Evolutionary conservation across 2,113 vertebrate genomes (phyloP), one percentile per base, ranked within the genome.

Genomic region (Pao palembangensis): DNA sequence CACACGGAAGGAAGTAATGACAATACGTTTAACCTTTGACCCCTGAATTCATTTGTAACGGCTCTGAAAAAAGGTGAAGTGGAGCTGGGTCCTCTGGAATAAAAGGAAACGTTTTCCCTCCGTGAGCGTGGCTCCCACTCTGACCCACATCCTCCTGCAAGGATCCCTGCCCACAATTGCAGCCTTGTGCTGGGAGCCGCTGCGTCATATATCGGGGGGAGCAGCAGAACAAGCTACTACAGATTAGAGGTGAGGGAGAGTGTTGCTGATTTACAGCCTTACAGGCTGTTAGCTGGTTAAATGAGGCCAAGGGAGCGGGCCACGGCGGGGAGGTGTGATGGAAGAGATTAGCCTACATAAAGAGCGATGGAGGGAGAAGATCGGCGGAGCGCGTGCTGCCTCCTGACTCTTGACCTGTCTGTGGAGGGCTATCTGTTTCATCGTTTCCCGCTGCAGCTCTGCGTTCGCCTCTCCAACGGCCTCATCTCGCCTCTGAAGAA

Each of bases 271-370:
- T 83, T 82, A 87, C 84, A 66, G 64, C 72, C 11, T 11, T 38
- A 12, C 34, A 38, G 46, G 56, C 72, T 48, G 23, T 85, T 75
- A 78, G 61, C 69, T 83, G 81, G 75, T 76, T 82, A 87, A 87
- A 88, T 73, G 74, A 84, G 78, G 81, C 76, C 72, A 81, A 85
- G 75, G 84, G 77, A 77, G 69, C 46, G 2, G 70, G 67, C 69
- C 58, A 60, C 64, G 56, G 59, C 55, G 25, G 61, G 61, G 73
- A 80, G 71, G 77, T 56, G 83, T 72, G 81, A 80, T 87, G 81
- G 71, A 84, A 74, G 67, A 84, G 83, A 87, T 88, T 81, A 85
- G 69, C 46, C 67, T 72, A 81, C 66, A 78, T 69, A 73, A 70
- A 78, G 68, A 67, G 70, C 23, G 48, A 64, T 63, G 58, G 65